phyloP scores from a whole-genome alignment of 2,113 vertebrate genomes.

The Cheirogaleus medius region DNA sequence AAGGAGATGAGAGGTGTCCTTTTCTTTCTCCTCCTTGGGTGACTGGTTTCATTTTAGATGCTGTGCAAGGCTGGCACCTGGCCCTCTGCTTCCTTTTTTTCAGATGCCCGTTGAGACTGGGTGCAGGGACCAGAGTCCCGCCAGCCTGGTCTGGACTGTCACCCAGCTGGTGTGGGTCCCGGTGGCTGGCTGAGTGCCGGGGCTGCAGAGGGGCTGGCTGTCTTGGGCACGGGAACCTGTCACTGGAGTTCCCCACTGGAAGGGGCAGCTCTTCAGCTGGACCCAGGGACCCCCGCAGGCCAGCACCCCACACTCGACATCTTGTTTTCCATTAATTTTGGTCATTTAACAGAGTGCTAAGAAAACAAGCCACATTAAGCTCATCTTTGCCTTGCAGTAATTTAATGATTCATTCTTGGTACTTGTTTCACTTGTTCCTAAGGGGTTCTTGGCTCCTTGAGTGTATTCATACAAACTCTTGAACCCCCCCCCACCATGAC shows the following conservation, averaged over 20 bases:
- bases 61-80: not conserved
- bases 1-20: rapidly evolving
- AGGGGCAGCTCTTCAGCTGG: not conserved
- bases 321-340: too few species aligned
- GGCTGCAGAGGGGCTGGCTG: not conserved
- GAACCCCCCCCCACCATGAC: too few species aligned
- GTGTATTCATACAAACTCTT: not conserved
- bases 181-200: rapidly evolving
- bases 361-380: rapidly evolving
- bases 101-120: not conserved
- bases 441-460: not conserved
- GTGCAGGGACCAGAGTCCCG: not conserved
- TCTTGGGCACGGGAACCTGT: not conserved
- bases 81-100: not conserved
- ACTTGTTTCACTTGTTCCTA: not conserved
- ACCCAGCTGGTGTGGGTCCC: too few species aligned
- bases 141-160: not conserved
- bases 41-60: not conserved
- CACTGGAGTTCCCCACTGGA: too few species aligned
- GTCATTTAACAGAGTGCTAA: not conserved
- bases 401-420: too few species aligned
- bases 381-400: rapidly evolving
- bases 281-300: not conserved
- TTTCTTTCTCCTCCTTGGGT: not conserved
- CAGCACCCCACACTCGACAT: too few species aligned